Percentiles rank a stretch among this genome's conserved stretches.
phyloP scores from a whole-genome alignment of 2,888 invertebrate genomes.

The Erebia palarica region DNA sequence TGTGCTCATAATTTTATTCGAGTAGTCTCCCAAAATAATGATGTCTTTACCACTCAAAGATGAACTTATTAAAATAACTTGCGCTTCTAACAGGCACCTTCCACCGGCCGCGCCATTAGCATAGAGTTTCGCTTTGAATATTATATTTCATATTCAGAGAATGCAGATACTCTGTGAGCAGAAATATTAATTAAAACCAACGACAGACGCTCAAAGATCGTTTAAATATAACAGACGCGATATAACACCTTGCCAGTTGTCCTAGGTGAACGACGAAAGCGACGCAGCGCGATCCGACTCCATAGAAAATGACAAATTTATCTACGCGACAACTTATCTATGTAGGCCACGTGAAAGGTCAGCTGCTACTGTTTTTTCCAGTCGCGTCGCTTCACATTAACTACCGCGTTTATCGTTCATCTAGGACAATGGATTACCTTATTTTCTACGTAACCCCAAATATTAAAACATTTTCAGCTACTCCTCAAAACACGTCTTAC shows the following conservation, averaged over 20 bases:
- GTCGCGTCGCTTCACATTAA: no score
- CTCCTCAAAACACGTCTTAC: no score
- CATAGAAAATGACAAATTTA: no score
- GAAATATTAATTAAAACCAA: slow-evolving; percentile 60
- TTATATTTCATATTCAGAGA: slow-evolving; percentile 51
- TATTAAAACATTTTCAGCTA: no score
- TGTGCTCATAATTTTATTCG: not conserved
- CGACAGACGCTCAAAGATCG: slow-evolving; percentile 31
- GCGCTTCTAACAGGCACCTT: slow-evolving; percentile 32
- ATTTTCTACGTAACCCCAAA: no score
- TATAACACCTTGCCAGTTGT: not conserved
- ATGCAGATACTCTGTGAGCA: slow-evolving; percentile 48
- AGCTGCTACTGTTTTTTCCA: no score
- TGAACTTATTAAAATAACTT: slow-evolving; percentile 32
- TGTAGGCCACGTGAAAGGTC: no score
- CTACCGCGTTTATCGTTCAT: no score
- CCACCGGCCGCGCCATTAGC: slow-evolving; percentile 45
- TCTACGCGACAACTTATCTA: no score
- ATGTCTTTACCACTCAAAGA: slow-evolving; percentile 7
- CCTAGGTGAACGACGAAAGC: no score
- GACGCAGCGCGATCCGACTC: no score
- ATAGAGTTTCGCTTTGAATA: slow-evolving; percentile 50
- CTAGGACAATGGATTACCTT: no score
- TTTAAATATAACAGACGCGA: slow-evolving; percentile 21
- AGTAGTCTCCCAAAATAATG: slow-evolving; percentile 14